Evolutionary conservation across 2,888 invertebrate genomes (phyloP).

Genomic region (Lepidocyrtinus sp.): DNA sequence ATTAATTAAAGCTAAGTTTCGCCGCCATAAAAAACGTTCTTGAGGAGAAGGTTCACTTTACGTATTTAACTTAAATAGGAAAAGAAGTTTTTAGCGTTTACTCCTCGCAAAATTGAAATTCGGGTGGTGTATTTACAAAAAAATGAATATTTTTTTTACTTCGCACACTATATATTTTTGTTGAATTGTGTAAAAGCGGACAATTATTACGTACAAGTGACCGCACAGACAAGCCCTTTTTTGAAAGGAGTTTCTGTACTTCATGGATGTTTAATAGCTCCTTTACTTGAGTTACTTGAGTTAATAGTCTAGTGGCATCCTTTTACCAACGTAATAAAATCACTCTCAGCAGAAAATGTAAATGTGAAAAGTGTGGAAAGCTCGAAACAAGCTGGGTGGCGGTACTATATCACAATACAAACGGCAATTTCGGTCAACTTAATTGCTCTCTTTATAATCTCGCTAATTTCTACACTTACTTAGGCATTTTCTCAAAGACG

Average conservation of each 20-base stretch:
- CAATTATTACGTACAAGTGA: background rate
- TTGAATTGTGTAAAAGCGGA: too few relatives aligned
- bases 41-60: too few relatives aligned
- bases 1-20: too few relatives aligned
- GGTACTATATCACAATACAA: constrained; percentile 47
- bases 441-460: constrained; percentile 57
- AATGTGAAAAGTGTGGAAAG: background rate
- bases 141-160: too few relatives aligned
- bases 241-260: constrained; percentile 1
- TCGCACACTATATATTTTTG: too few relatives aligned
- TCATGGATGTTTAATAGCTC: constrained; percentile 1
- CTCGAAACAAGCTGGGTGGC: constrained; percentile 51
- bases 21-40: too few relatives aligned
- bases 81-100: too few relatives aligned
- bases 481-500: background rate
- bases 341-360: too few relatives aligned
- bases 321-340: background rate
- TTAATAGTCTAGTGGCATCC: constrained; percentile 10
- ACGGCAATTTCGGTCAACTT: constrained; percentile 53
- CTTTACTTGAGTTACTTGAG: too few relatives aligned
- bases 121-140: too few relatives aligned
- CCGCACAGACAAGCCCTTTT: background rate
- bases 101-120: too few relatives aligned
- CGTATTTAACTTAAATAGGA: too few relatives aligned
- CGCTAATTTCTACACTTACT: constrained; percentile 54